Conservation (phyloP, 2,888 invertebrate genomes). For the Campoletis raptor region DNA sequence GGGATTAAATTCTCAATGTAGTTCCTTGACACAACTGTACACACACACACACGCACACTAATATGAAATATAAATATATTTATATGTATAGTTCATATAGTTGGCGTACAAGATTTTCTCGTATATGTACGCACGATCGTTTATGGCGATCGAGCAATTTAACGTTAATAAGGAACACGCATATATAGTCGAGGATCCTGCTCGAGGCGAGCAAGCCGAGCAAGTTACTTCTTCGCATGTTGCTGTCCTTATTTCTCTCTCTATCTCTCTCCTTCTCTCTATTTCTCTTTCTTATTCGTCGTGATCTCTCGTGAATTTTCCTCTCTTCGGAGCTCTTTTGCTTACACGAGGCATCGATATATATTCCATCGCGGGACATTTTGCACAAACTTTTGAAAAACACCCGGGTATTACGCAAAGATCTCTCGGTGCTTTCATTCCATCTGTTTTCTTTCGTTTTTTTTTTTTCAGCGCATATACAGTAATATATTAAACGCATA, state of each 20-base stretch:
- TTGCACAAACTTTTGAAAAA: constrained; percentile 54
- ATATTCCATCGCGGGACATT: constrained; percentile 36
- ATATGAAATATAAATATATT: neutral
- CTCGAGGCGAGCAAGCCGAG: constrained; percentile 54
- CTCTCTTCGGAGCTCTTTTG: constrained; percentile 12
- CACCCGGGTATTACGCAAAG: constrained; percentile 47
- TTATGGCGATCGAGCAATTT: constrained; percentile 66
- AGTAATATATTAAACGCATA: constrained; percentile 58
- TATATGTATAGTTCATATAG: constrained; percentile 27
- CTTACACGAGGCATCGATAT: neutral
- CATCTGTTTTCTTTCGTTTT: constrained; percentile 14
- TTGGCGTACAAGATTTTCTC: constrained; percentile 59
- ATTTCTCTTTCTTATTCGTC: constrained; percentile 3
- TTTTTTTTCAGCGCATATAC: constrained; percentile 25
- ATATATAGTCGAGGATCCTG: constrained; percentile 60
- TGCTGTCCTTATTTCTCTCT: constrained; percentile 8
- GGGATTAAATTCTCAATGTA: constrained; percentile 63
- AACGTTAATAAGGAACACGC: constrained; percentile 66
- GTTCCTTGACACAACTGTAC: constrained; percentile 33
- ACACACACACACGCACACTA: neutral
- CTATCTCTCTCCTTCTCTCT: neutral
- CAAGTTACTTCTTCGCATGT: constrained; percentile 55
- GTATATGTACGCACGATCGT: constrained; percentile 64
- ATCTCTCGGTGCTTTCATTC: constrained; percentile 20
- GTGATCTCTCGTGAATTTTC: constrained; percentile 35